Base-by-base conservation (phyloP, 2,113 vertebrate genomes). In the Melanocharis versteri region DNA sequence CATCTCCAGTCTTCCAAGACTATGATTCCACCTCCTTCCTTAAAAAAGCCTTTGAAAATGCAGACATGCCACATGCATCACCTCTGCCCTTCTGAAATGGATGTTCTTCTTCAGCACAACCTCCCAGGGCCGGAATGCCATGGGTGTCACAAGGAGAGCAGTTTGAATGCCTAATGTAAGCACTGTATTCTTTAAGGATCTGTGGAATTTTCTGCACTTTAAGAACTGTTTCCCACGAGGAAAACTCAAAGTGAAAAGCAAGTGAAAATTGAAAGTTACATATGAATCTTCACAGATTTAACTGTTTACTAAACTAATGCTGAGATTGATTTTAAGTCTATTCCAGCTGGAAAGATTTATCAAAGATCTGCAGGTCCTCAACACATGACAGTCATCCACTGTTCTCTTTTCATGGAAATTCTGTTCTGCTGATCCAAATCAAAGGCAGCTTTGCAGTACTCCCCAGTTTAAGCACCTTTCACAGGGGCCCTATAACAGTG, bases 211-310 rank as follows among this genome's bases (percentile, higher is more conserved):
- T 92, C 68, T 86, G 31, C 2, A 2, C 60, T 87, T 83, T 47
- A 84, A 80, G 28, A 87, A 72, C 78, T 80, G 39, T 19, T 83
- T 90, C 64, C 47, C 76, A 22, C 48, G 44, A 89, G 76, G 47
- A 89, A 85, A 92, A 78, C 26, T 39, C 65, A 71, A 95, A 71
- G 86, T 65, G 20, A 83, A 93, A 95, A 72, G 57, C 53, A 90
- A 87, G 28, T 53, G 57, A 93, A 94, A 95, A 93, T 21, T 70
- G 30, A 57, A 84, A 66, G 62, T 40, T 86, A 51, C 20, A 42
- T 11, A 27, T 31, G 45, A 87, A 86, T 78, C n/a, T 75, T 90
- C 85, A 75, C 35, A 86, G 28, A 44, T 93, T 94, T 80, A 85
- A 62, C 45, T 4, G 1, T n/a, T 87, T 69, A 54, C 58, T 56